A percentile compares a stretch with the other conserved stretches of the same genome.
These are phyloP conservation scores for Corythoichthys haematopterus DNA, from an alignment of 2,113 vertebrate genomes.

Conservation along the genomic window DNA sequence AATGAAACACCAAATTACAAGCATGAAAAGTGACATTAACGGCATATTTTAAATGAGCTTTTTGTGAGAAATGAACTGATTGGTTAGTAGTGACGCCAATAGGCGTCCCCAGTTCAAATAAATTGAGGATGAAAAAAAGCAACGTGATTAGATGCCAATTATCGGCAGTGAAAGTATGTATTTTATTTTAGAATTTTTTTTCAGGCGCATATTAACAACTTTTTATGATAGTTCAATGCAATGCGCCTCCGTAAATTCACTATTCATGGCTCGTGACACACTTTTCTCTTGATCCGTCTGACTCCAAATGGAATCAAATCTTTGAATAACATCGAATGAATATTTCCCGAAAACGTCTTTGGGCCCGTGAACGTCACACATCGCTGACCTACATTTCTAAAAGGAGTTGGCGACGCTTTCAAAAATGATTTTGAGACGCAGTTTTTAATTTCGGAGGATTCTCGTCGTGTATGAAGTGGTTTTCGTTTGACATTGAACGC, in stretches of 20 bases:
- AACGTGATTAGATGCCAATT: too few species aligned
- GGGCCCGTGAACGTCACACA: not conserved
- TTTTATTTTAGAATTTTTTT: not conserved
- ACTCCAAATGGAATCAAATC: not conserved
- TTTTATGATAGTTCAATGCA: not conserved
- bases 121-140: too few species aligned
- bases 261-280: not conserved
- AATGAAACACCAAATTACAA: too few species aligned
- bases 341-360: not conserved
- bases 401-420: not conserved
- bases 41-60: too few species aligned
- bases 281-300: not conserved
- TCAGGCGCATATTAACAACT: too few species aligned
- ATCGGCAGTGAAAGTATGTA: too few species aligned
- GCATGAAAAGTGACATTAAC: too few species aligned
- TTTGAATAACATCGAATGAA: not conserved
- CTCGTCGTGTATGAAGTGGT: too few species aligned
- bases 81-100: too few species aligned
- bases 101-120: too few species aligned
- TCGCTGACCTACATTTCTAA: slow-evolving; percentile 40
- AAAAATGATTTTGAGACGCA: not conserved
- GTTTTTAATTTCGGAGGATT: not conserved
- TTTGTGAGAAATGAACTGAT: too few species aligned
- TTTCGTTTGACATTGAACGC: too few species aligned
- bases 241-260: not conserved